Conservation (phyloP, 2,888 invertebrate species). For the Dryomyza anilis region DNA sequence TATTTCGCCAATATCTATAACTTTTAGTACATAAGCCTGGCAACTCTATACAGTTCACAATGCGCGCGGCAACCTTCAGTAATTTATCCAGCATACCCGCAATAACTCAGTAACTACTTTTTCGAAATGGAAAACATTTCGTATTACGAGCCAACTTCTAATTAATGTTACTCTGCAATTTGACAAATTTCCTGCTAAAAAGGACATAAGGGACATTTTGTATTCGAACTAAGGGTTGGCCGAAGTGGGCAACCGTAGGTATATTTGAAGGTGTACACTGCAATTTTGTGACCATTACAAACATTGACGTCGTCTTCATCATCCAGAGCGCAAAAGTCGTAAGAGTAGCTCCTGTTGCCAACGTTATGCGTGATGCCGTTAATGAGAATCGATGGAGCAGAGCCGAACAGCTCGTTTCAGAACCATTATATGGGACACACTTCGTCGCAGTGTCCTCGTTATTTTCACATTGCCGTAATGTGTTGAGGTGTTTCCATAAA, state of each 20-base stretch:
- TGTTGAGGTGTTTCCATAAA: constrained; percentile 53
- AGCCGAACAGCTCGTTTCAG: constrained; percentile 1
- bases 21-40: constrained; percentile 3
- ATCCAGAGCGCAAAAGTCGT: neutral
- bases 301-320: no score
- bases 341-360: neutral
- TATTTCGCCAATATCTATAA: neutral
- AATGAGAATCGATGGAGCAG: constrained; percentile 35
- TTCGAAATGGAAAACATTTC: neutral
- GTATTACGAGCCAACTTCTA: constrained; percentile 17
- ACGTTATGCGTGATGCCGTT: constrained; percentile 20
- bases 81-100: constrained; percentile 18
- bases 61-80: neutral
- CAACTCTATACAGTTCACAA: constrained; percentile 18
- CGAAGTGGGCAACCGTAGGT: neutral
- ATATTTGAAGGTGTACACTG: neutral
- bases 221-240: constrained; percentile 2
- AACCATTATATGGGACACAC: no score
- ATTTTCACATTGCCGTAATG: constrained; percentile 30
- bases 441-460: no score
- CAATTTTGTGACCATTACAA: constrained; percentile 21
- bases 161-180: constrained; percentile 30
- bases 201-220: constrained; percentile 31
- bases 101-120: constrained; percentile 34
- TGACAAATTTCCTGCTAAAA: constrained; percentile 39